These are phyloP conservation scores for Xiphorhynchus elegans DNA, from an alignment of 2,113 vertebrate genomes.

Conservation along the genomic window DNA sequence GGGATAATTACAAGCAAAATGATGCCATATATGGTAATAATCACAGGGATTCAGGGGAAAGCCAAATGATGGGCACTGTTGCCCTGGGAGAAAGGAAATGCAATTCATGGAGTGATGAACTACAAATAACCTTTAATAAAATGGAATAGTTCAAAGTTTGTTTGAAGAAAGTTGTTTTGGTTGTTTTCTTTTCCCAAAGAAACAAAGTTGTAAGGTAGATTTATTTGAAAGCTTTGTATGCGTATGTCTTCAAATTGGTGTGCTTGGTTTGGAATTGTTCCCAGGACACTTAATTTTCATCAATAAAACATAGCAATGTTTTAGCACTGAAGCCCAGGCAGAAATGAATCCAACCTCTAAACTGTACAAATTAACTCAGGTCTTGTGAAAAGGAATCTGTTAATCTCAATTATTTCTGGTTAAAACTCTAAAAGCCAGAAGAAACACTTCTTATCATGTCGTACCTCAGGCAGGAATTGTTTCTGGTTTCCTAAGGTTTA, in stretches of 20 bases:
- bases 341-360: neutral
- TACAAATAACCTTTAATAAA: constrained; percentile 56
- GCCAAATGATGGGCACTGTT: constrained; percentile 54
- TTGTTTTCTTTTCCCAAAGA: constrained; percentile 9
- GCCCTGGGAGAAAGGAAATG: constrained; percentile 53
- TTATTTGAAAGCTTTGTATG: constrained; percentile 38
- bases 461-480: neutral
- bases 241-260: constrained; percentile 10
- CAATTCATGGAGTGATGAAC: constrained; percentile 11
- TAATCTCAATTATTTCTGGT: neutral
- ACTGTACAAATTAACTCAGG: neutral
- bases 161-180: constrained; percentile 8
- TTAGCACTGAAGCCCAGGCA: constrained; percentile 3
- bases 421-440: constrained; percentile 28
- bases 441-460: neutral
- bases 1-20: constrained; percentile 31
- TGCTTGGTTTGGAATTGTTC: constrained; percentile 70
- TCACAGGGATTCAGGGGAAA: neutral
- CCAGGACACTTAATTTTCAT: constrained; percentile 73
- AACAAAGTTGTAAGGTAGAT: constrained; percentile 45
- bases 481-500: constrained; percentile 28
- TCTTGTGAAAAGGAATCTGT: neutral
- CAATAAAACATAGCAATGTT: constrained; percentile 53
- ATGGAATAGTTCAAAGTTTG: constrained; percentile 18
- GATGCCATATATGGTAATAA: constrained; percentile 49